Evolutionary conservation across 2,888 invertebrate species (phyloP), one percentile per base, ranked within the genome.

Genomic region (Rotaria magnacalcarata): DNA sequence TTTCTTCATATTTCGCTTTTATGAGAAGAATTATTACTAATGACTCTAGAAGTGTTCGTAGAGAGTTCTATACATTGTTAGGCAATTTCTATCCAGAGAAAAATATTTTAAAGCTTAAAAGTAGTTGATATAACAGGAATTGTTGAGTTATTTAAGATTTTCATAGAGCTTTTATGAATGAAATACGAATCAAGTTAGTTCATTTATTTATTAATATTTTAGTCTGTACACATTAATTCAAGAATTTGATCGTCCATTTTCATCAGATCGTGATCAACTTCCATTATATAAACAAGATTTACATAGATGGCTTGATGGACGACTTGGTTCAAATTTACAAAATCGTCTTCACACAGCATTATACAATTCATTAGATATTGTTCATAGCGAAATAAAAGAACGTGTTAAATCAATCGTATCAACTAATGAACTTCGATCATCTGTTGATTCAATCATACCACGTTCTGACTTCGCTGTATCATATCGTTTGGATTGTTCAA

Each of bases 221-320:
- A 80, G 80, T 47, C 52, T 87, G 7, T 94, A 95, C 0, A 95
- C 95, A 24, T 93, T 99, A 27, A 95, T 99, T 86, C 97, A 98
- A 92, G 96, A 97, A 91, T 97, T 96, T 92, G 95, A 94, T 89
- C 92, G 95, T 88, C 95, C 95, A 16, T 99, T 99, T 92, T 95
- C 96, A 89, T 93, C 95, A 0, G 91, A 91, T 14, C 85, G 58
- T 41, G 96, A 96, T 84, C 86, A 86, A 56, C 27, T 86, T 21
- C 87, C 84, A 58, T 58, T 86, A 52, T 87, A 86, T 75, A 86
- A 86, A 84, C 74, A 84, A 90, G 92, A 96, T 90, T 92, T 97
- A 86, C 96, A 97, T 91, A 92, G 93, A 0, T 96, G 97, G 91
- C 95, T 97, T 24, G 97, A 97, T 93, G 94, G 88, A 95, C 96